Evolutionary conservation across 2,888 invertebrate genomes (phyloP), one percentile per base, ranked within the genome.

Genomic region (Heliothis peltigera): DNA sequence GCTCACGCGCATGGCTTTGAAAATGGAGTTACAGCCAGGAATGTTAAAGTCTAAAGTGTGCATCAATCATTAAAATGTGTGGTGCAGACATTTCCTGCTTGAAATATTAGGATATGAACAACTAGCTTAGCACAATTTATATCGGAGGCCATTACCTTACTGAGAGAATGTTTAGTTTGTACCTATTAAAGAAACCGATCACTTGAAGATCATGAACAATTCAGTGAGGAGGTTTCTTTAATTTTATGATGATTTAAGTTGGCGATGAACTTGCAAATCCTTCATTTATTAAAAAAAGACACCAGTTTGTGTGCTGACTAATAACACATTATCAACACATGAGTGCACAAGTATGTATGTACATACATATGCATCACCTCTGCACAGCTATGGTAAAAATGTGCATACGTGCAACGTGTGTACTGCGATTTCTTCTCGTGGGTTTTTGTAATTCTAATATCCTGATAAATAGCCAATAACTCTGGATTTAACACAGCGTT

Each of bases 251-350:
- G n/a, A n/a, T n/a, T n/a, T n/a, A n/a, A n/a, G n/a, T n/a, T n/a
- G n/a, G n/a, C n/a, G n/a, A n/a, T n/a, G n/a, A n/a, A n/a, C n/a
- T n/a, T n/a, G n/a, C n/a, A n/a, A n/a, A n/a, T n/a, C n/a, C n/a
- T n/a, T n/a, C n/a, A n/a, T n/a, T 54, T 72, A 72, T 68, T 68
- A 57, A 69, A 61, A n/a, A 28, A 60, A 65, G 67, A 74, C 70
- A 74, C 49, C 59, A 39, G 48, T 48, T 64, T 48, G 55, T 51
- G 35, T 28, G 47, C 51, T 75, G 71, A 75, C 75, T 75, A 70
- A 75, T 75, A 55, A 75, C 67, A 63, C 67, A 75, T 75, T 67
- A 75, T 52, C n/a, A 25, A 52, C 60, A 54, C 67, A 55, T 19
- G 51, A 43, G 10, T 60, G 63, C 54, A 55, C 65, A 46, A 25